Evolutionary conservation across 2,888 invertebrate genomes (phyloP).

Genomic region (Leptinotarsa rubiginosa): DNA sequence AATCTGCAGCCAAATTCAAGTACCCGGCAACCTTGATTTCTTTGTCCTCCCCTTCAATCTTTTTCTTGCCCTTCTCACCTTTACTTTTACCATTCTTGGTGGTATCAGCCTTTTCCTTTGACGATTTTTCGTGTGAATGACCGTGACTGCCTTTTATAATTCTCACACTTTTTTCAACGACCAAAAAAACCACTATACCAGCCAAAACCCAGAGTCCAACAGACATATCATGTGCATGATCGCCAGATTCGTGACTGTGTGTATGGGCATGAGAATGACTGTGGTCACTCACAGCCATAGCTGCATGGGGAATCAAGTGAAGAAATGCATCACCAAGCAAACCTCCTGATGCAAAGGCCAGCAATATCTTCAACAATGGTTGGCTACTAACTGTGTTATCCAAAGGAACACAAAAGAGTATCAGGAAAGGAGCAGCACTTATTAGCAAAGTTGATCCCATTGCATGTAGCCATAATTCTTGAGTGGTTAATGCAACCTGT

Average conservation of each 20-base stretch:
- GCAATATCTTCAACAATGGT: conserved; percentile 87
- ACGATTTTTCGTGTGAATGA: conserved; percentile 73
- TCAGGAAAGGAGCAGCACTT: conserved; percentile 93
- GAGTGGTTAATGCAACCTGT: conserved; percentile 46
- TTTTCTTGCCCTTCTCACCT: neutral
- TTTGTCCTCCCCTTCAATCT: conserved; percentile 1
- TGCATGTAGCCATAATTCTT: conserved; percentile 80
- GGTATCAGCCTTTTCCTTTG: neutral
- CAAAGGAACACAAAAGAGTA: conserved; percentile 92
- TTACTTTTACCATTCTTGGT: neutral
- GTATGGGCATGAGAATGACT: conserved; percentile 65
- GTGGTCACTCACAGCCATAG: conserved; percentile 69
- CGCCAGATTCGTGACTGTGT: conserved; percentile 68
- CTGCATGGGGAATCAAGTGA: conserved; percentile 97
- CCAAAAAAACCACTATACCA: conserved; percentile 91
- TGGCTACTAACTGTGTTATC: conserved; percentile 87
- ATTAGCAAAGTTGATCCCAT: conserved; percentile 92
- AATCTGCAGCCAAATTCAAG: conserved; percentile 97
- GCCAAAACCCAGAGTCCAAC: conserved; percentile 95
- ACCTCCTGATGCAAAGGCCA: conserved; percentile 95
- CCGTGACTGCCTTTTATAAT: conserved; percentile 84
- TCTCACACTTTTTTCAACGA: conserved; percentile 93
- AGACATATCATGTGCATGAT: conserved; percentile 76
- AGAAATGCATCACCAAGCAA: conserved; percentile 98
- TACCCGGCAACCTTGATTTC: conserved; percentile 88